Base-by-base conservation (phyloP, 2,888 invertebrate genomes). In the Drosophila nigritarsus region DNA sequence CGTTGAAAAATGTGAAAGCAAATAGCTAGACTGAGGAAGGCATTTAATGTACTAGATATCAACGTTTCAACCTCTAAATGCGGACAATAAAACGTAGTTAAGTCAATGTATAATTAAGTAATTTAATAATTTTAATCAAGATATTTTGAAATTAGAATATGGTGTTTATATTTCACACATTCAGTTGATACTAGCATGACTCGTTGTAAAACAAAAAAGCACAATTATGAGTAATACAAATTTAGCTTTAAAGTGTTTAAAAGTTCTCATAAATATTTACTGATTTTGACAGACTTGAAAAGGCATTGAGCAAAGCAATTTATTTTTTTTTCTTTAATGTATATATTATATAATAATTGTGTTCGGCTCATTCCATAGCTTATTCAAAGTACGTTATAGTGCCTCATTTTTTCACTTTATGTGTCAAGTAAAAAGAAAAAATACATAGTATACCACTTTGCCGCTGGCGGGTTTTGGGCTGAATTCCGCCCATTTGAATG, bases 401-500 rank as follows among this genome's bases (percentile, higher is more conserved):
- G 18, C 5, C n/a, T 8, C 7, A 49, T 45, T 63, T 34, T 0
- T 2, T 8, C 59, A 53, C 20, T 68, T 67, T 7, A 68, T 51
- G n/a, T 55, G 40, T 13, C 7, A 9, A 18, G 32, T 30, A 0
- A n/a, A 45, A 20, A 1, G 20, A 27, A 56, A 24, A 20, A n/a
- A 50, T 59, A 59, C 18, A 24, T n/a, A 40, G 58, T 11, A 48
- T 60, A 18, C 20, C 24, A 30, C 18, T 40, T 45, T 63, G 53
- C 24, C 38, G 9, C 9, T 11, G 18, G 8, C 9, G 24, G 15
- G 29, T 18, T 48, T 18, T 24, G 27, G n/a, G 49, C 27, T 50
- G 48, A 59, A 58, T 13, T 27, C 42, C 38, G 24, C 32, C 45
- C 27, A 50, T 64, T 40, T 60, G 54, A 78, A 56, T 59, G 29